A percentile compares a stretch with the other conserved stretches of the same genome.
Evolutionary conservation across 2,113 vertebrate genomes (phyloP).

Genomic region (Cranoglanis bouderius): DNA sequence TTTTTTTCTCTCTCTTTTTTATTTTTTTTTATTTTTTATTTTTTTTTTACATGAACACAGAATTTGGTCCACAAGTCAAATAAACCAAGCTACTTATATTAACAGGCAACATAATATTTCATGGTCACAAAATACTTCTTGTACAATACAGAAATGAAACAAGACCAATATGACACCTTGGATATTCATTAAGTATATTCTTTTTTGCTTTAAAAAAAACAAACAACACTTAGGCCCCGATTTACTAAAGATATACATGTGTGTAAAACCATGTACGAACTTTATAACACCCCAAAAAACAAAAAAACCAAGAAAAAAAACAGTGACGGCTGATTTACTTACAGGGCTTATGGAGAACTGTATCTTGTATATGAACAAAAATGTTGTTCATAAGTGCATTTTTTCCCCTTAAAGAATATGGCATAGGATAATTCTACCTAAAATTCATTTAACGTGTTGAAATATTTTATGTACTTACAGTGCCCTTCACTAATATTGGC

Average conservation of each 20-base stretch:
- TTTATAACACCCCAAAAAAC: not conserved
- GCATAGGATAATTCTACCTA: not conserved
- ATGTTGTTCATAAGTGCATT: not conserved
- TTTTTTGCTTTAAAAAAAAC: not conserved
- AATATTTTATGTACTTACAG: not conserved
- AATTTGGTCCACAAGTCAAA: conserved; percentile 66
- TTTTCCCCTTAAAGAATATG: not conserved
- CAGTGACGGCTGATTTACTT: not conserved
- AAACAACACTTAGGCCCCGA: not conserved
- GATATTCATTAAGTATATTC: not conserved
- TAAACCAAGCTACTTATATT: conserved; percentile 17
- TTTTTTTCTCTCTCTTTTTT: not conserved
- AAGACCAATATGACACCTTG: not conserved
- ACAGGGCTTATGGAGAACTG: not conserved
- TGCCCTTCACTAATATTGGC: too few species aligned
- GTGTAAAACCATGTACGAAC: not conserved
- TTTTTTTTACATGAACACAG: conserved; percentile 40
- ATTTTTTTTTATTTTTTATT: not conserved
- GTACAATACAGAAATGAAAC: not conserved
- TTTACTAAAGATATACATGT: not conserved
- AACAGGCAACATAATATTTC: conserved; percentile 14
- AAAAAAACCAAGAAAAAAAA: not conserved
- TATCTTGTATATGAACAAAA: not conserved
- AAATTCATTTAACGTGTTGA: not conserved
- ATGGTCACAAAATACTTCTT: conserved; percentile 7